phyloP scores from a whole-genome alignment of 2,113 vertebrate genomes.

The Halichoerus grypus region DNA sequence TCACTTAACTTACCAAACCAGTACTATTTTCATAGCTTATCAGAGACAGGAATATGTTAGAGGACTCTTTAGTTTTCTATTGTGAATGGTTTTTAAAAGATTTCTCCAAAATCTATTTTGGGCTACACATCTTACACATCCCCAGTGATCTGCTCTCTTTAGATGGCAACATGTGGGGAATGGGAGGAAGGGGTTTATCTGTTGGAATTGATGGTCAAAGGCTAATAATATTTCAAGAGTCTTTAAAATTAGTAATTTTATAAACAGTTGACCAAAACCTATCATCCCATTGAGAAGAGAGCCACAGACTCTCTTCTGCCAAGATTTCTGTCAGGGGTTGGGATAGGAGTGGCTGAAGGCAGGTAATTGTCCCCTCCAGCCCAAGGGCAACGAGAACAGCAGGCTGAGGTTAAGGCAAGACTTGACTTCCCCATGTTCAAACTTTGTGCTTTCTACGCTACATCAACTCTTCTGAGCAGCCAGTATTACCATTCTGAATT shows the following conservation, averaged over 20 bases:
- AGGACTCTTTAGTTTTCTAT: not conserved
- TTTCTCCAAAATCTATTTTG: not conserved
- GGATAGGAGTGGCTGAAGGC: not conserved
- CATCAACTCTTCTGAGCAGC: not conserved
- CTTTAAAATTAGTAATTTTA: not conserved
- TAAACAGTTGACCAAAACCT: not conserved
- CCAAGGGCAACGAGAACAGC: not conserved
- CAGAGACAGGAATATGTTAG: slow-evolving; percentile 1
- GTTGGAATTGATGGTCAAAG: not conserved
- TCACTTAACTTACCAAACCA: slow-evolving; percentile 31
- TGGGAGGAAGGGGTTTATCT: not conserved
- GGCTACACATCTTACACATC: not conserved
- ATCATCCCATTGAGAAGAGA: not conserved
- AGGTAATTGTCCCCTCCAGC: not conserved
- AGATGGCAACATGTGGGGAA: not conserved
- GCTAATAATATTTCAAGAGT: not conserved
- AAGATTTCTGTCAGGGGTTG: not conserved
- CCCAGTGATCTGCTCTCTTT: not conserved
- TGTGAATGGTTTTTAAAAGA: slow-evolving; percentile 6
- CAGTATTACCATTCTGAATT: not conserved
- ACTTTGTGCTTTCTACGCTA: not conserved
- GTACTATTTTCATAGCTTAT: slow-evolving; percentile 50
- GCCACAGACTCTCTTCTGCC: not conserved
- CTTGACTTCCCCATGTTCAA: not conserved
- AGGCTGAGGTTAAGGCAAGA: not conserved